These are phyloP conservation scores for Phrynocephalus versicolor DNA, from an alignment of 2,113 vertebrate species.

Conservation along the genomic window DNA sequence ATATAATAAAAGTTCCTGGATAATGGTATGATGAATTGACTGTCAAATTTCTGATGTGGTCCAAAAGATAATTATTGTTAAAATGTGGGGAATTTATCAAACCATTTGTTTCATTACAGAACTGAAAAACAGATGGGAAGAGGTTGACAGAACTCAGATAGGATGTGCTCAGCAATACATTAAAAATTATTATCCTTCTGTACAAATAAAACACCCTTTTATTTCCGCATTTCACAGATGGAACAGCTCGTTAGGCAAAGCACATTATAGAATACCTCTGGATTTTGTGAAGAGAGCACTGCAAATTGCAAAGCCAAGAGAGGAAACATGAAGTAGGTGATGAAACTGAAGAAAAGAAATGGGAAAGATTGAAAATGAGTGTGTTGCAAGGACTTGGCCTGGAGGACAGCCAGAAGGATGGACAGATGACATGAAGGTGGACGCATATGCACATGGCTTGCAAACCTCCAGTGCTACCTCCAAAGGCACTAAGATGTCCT, in stretches of 20 bases:
- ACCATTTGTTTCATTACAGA: constrained; percentile 40
- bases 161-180: neutral
- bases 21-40: constrained; percentile 15
- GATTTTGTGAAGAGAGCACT: neutral
- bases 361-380: neutral
- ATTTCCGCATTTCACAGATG: constrained; percentile 19
- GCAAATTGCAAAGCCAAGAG: neutral
- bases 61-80: constrained; percentile 49
- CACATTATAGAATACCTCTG: neutral
- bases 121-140: constrained; percentile 8
- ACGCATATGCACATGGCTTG: too few relatives aligned
- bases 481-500: neutral
- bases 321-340: neutral
- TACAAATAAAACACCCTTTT: constrained; percentile 5
- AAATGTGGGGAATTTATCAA: constrained; percentile 38
- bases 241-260: neutral
- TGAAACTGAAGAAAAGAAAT: neutral
- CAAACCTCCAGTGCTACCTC: neutral
- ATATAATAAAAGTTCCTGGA: constrained; percentile 24
- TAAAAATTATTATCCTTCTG: constrained; percentile 26
- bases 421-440: too few relatives aligned
- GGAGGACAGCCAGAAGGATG: neutral
- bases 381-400: neutral
- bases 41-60: constrained; percentile 25
- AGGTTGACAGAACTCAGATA: neutral